A percentile compares a stretch with the other conserved stretches of the same genome.
Evolutionary conservation across 2,113 vertebrate genomes (phyloP).

Genomic region (Lamprotornis superbus): DNA sequence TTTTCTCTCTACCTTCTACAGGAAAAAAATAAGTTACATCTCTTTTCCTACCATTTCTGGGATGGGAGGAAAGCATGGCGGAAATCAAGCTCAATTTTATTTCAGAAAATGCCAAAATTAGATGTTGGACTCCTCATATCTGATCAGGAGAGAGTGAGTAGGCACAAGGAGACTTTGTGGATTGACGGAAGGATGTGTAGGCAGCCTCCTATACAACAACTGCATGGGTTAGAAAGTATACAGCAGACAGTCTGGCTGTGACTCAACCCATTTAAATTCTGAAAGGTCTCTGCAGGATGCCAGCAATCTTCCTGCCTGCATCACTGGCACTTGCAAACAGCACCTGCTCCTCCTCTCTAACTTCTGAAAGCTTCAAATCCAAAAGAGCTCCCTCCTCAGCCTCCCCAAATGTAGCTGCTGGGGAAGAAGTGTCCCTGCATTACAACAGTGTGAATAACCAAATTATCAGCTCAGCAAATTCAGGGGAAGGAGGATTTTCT

Average conservation of each 20-base stretch:
- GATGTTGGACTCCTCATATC: not conserved
- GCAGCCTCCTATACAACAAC: constrained; percentile 54
- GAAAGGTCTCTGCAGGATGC: constrained; percentile 41
- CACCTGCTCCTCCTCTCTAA: constrained; percentile 2
- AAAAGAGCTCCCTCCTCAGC: not conserved
- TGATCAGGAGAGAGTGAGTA: constrained; percentile 42
- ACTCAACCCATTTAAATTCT: constrained; percentile 38
- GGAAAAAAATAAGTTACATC: not conserved
- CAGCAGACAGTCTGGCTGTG: constrained; percentile 22
- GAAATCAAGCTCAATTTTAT: not conserved
- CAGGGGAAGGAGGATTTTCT: not conserved
- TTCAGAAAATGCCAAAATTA: constrained; percentile 25
- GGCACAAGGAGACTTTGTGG: constrained; percentile 34
- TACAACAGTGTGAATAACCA: not conserved
- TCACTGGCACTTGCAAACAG: not conserved
- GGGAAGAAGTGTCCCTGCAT: not conserved
- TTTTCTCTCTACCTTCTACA: not conserved
- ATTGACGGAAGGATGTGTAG: constrained; percentile 48
- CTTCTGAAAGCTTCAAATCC: not conserved
- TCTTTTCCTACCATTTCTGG: not conserved
- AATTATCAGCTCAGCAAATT: not conserved
- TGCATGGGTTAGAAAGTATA: constrained; percentile 3
- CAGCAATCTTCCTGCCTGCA: constrained; percentile 14
- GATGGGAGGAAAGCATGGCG: not conserved
- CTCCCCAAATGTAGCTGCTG: not conserved